Evolutionary conservation across 2,797 vertebrate genomes (phyloP), one percentile per base, ranked within the genome.

Genomic region (Hydrolagus colliei): DNA sequence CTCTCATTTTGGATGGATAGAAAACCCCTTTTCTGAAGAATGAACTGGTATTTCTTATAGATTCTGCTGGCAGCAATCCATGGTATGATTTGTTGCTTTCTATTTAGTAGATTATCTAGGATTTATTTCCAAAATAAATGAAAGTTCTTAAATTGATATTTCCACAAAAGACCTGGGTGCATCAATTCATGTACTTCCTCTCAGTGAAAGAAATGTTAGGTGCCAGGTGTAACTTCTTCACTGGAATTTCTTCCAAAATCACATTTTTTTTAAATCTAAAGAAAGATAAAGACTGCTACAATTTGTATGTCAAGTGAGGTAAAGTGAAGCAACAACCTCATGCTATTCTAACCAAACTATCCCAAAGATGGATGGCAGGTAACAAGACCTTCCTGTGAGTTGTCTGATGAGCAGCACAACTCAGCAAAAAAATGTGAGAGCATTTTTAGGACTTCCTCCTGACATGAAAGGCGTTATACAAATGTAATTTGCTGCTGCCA

Each of bases 351-450:
- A 62, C 22, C n/a, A 79, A 62, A 11, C 2, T 12, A 14, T 63
- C 11, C 18, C 63, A 14, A 76, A 27, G 74, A 10, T 7, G 63
- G 41, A 79, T 52, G 20, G 35, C 16, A 20, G 11, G 10, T 22
- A n/a, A 10, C 2, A 52, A 7, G 89, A 93, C 0, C 91, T 52
- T 73, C 87, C 89, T 89, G 87, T 88, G 89, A 93, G 91, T 52
- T 52, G 2, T 52, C 41, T 52, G 41, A 52, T 52, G 41, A 52
- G 2, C 41, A 52, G 41, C 6, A 52, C 41, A 52, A 6, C 41
- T 52, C 41, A 52, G 41, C 41, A 52, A 52, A 52, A 52, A 52
- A 90, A 88, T 89, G 90, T 94, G 94, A 88, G 91, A 91, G 87
- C 3, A 52, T 52, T 52, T 52, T 52, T 52, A 6, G 41, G 41